Conservation (phyloP, 2,113 vertebrate genomes). For the Oplegnathus fasciatus region DNA sequence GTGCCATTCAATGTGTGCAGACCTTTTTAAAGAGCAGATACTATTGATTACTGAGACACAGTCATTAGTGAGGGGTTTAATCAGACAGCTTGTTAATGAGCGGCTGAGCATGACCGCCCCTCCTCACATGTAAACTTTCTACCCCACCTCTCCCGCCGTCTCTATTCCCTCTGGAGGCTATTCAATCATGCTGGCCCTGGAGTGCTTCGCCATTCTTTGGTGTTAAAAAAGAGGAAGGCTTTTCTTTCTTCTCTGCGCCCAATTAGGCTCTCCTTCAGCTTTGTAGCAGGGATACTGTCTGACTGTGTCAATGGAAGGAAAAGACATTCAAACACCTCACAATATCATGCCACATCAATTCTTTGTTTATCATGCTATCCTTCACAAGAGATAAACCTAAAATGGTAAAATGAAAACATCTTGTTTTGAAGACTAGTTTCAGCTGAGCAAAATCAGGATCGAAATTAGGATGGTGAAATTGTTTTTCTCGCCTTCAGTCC, state of each 20-base stretch:
- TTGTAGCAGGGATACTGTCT: slow-evolving; percentile 56
- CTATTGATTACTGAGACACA: slow-evolving; percentile 82
- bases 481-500: background rate
- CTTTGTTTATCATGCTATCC: slow-evolving; percentile 15
- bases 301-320: slow-evolving; percentile 51
- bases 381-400: slow-evolving; percentile 15
- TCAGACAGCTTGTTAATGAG: slow-evolving; percentile 83
- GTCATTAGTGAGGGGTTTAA: slow-evolving; percentile 84
- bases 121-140: slow-evolving; percentile 67
- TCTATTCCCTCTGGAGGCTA: slow-evolving; percentile 75
- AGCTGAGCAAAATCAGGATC: background rate
- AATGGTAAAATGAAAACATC: background rate
- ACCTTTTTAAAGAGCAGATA: slow-evolving; percentile 78
- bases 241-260: slow-evolving; percentile 76
- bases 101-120: slow-evolving; percentile 71
- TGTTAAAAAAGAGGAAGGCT: slow-evolving; percentile 75
- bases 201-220: slow-evolving; percentile 78
- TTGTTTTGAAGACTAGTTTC: slow-evolving; percentile 6
- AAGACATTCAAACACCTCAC: slow-evolving; percentile 52
- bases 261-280: slow-evolving; percentile 80
- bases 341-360: slow-evolving; percentile 42
- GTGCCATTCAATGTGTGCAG: slow-evolving; percentile 56
- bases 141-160: background rate
- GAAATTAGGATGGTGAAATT: background rate
- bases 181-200: slow-evolving; percentile 75